Percentiles rank a stretch among this genome's conserved stretches.
These are phyloP conservation scores for Zaprionus ghesquierei DNA, from an alignment of 1,140 invertebrate genomes.

Conservation along the genomic window DNA sequence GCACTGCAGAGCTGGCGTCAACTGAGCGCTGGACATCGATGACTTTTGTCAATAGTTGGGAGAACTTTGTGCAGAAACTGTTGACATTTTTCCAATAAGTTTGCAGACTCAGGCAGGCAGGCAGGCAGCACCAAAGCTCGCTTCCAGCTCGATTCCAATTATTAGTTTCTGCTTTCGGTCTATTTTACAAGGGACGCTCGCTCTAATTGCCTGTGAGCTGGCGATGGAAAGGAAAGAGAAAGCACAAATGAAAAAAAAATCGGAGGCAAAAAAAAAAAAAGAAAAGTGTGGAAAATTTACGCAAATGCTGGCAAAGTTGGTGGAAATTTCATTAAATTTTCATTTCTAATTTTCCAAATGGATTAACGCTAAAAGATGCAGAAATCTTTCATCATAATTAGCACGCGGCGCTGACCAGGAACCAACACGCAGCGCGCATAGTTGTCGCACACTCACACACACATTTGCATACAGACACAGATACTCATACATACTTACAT, in stretches of 20 bases:
- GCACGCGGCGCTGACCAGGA: conserved; percentile 59
- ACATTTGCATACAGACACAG: not conserved
- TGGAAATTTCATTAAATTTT: conserved; percentile 80
- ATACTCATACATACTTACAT: conserved; percentile 12
- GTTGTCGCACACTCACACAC: conserved; percentile 30
- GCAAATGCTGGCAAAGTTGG: conserved; percentile 57
- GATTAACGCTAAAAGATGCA: conserved; percentile 80
- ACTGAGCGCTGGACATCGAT: conserved; percentile 8
- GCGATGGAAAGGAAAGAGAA: not conserved
- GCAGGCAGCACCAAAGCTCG: too few relatives aligned
- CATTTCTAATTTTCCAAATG: conserved; percentile 81
- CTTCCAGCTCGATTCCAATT: conserved; percentile 23
- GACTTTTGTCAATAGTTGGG: conserved; percentile 19
- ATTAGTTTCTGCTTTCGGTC: conserved; percentile 35
- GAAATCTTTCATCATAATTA: conserved; percentile 81
- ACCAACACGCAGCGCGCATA: conserved; percentile 44
- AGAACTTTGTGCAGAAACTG: conserved; percentile 9
- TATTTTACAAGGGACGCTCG: conserved; percentile 2
- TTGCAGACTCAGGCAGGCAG: not conserved
- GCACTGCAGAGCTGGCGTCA: conserved; percentile 15
- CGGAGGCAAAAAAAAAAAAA: conserved; percentile 3
- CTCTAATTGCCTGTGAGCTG: conserved; percentile 25
- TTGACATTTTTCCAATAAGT: conserved; percentile 18
- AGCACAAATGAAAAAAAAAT: not conserved
- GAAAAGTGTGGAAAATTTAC: conserved; percentile 42